phyloP scores from a whole-genome alignment of 2,113 vertebrate species.

The Chaetodon trifascialis region DNA sequence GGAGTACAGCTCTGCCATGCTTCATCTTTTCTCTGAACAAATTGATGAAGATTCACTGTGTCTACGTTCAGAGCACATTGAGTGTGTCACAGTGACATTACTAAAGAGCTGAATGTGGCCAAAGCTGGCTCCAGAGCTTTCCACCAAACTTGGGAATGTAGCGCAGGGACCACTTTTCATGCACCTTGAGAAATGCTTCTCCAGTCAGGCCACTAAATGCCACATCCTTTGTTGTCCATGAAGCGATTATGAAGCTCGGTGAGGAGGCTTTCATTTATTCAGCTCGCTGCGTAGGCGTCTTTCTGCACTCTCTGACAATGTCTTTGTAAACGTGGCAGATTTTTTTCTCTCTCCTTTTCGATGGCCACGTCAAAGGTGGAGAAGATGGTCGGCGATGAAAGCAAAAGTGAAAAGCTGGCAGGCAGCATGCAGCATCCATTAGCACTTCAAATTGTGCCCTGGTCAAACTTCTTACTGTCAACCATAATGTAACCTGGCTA shows the following conservation, averaged over 20 bases:
- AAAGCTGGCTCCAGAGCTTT: neutral
- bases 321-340: neutral
- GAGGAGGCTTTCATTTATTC: conserved; percentile 7
- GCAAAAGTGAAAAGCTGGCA: neutral
- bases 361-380: neutral
- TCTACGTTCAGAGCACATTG: neutral
- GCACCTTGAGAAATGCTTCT: neutral
- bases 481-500: neutral
- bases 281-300: neutral
- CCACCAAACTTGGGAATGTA: neutral
- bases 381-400: neutral
- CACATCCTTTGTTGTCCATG: neutral
- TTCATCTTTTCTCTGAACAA: conserved; percentile 3
- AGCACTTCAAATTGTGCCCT: neutral
- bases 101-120: neutral
- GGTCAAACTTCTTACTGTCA: neutral
- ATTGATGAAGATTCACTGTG: conserved; percentile 8
- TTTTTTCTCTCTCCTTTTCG: neutral
- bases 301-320: too few species aligned
- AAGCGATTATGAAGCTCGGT: neutral
- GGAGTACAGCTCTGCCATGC: neutral
- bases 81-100: neutral
- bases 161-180: conserved; percentile 1
- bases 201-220: neutral
- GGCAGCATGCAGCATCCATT: neutral